Conservation (phyloP, 2,113 vertebrate genomes). For the Pseudopipra pipra region DNA sequence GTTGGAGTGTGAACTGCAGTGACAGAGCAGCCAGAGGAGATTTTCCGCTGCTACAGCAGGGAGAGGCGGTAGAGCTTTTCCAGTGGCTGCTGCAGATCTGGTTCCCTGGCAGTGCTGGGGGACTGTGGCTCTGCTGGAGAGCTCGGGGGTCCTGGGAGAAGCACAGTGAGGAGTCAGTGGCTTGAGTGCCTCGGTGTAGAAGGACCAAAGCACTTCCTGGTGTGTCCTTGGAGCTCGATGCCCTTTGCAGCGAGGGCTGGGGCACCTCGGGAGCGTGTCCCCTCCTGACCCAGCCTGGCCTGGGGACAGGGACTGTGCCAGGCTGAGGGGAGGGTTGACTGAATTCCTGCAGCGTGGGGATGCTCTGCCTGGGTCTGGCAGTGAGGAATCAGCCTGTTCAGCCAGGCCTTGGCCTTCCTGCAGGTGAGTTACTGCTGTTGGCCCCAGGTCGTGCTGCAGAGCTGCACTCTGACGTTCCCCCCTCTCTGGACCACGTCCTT, state of each 20-base stretch:
- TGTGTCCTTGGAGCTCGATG: background rate
- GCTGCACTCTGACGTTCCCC: background rate
- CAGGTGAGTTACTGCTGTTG: background rate
- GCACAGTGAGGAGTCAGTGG: background rate
- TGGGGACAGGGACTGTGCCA: background rate
- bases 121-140: background rate
- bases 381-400: background rate
- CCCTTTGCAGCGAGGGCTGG: background rate
- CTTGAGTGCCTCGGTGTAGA: background rate
- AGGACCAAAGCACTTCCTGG: background rate
- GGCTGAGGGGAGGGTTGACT: background rate
- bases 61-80: background rate
- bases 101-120: background rate
- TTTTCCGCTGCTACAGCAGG: background rate
- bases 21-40: constrained; percentile 1
- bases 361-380: background rate
- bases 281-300: background rate
- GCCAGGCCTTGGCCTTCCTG: background rate
- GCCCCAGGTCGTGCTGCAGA: background rate
- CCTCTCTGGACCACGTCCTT: background rate
- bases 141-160: background rate
- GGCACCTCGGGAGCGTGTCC: background rate
- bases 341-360: background rate
- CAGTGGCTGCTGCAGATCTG: background rate
- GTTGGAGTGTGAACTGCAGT: background rate